A percentile compares a stretch with the other conserved stretches of the same genome.
Evolutionary conservation across 2,797 vertebrate genomes (phyloP).

Genomic region (Arnoldichthys spilopterus): DNA sequence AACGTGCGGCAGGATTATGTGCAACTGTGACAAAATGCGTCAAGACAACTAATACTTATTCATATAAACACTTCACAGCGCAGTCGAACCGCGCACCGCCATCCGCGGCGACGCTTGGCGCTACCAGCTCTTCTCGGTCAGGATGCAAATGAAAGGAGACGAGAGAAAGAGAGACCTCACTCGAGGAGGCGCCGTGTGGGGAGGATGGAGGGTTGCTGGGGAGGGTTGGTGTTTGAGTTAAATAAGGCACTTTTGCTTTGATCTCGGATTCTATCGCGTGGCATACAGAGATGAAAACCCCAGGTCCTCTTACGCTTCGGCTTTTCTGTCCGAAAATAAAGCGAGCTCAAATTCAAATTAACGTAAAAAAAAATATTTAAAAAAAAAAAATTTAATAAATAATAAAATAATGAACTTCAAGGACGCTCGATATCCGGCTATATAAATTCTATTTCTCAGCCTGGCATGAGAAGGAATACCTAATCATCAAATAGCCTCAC

Average conservation of each 20-base stretch:
- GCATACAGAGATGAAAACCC: slow-evolving; percentile 41
- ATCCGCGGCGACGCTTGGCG: too few relatives aligned
- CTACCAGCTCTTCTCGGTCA: background rate
- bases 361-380: slow-evolving; percentile 36
- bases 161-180: slow-evolving; percentile 11
- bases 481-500: slow-evolving; percentile 43
- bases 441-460: slow-evolving; percentile 26
- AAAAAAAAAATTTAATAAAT: too few relatives aligned
- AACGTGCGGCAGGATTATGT: background rate
- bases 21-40: slow-evolving; percentile 10
- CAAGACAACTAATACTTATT: background rate
- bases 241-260: slow-evolving; percentile 45
- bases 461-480: slow-evolving; percentile 25
- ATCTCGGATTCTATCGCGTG: slow-evolving; percentile 48
- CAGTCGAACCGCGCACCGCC: background rate
- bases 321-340: slow-evolving; percentile 51
- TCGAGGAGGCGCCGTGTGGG: background rate
- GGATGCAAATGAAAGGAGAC: background rate
- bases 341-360: slow-evolving; percentile 46
- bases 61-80: background rate
- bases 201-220: background rate
- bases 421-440: slow-evolving; percentile 25
- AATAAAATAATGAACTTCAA: slow-evolving; percentile 47
- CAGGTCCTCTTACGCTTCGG: slow-evolving; percentile 31
- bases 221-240: slow-evolving; percentile 15